A percentile compares a stretch with the other conserved stretches of the same genome.
Conservation (phyloP, 2,113 vertebrate genomes). For the Sinocyclocheilus grahami region DNA sequence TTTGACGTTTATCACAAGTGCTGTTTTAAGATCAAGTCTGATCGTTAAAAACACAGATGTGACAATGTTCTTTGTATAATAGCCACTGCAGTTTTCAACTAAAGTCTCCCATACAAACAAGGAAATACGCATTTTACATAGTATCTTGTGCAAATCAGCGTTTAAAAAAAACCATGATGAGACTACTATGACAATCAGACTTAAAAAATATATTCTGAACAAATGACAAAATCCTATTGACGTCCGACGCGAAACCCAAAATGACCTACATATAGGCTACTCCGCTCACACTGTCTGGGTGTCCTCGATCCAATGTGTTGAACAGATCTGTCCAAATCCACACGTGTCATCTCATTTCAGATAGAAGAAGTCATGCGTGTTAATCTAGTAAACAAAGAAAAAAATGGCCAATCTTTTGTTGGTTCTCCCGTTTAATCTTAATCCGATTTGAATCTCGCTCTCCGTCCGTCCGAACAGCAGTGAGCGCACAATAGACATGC, state of each 20-base stretch:
- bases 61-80: background rate
- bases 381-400: slow-evolving; percentile 68
- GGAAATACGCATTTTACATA: background rate
- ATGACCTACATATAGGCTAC: slow-evolving; percentile 19
- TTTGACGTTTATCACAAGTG: background rate
- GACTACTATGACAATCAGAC: background rate
- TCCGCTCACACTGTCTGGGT: background rate
- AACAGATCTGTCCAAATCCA: slow-evolving; percentile 3
- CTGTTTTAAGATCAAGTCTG: background rate
- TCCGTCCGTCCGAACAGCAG: slow-evolving; percentile 39
- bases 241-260: background rate
- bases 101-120: background rate
- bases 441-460: slow-evolving; percentile 71
- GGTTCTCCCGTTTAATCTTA: slow-evolving; percentile 66
- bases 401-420: slow-evolving; percentile 68
- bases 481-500: background rate
- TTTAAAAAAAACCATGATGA: background rate
- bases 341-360: background rate
- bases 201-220: background rate
- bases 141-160: background rate
- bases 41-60: background rate
- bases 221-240: background rate
- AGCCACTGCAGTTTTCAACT: background rate
- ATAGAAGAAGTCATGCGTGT: slow-evolving; percentile 31
- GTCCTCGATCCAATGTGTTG: background rate